Evolutionary conservation across 2,888 invertebrate species (phyloP).

Genomic region (Drosophila anomalata): DNA sequence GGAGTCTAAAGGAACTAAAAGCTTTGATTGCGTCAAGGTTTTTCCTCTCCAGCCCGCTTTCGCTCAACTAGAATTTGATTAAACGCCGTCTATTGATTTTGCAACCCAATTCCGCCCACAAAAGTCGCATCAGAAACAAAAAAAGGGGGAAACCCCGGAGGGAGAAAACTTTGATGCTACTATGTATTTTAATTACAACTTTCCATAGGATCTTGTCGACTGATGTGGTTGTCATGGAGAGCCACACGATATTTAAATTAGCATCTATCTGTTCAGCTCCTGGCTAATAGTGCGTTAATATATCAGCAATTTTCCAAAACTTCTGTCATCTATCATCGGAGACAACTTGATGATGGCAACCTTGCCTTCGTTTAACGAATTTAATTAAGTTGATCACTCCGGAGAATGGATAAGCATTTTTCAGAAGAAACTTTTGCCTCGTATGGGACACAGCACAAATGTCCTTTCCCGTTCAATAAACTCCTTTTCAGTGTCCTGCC

Average conservation of each 20-base stretch:
- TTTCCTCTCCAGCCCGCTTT: conserved; percentile 37
- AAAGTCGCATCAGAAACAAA: conserved; percentile 36
- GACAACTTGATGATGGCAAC: conserved; percentile 47
- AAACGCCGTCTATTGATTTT: conserved; percentile 69
- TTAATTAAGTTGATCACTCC: conserved; percentile 74
- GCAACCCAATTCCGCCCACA: conserved; percentile 48
- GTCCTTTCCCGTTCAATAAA: conserved; percentile 24
- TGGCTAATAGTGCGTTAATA: conserved; percentile 46
- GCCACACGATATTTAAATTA: conserved; percentile 68
- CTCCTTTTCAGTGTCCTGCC: conserved; percentile 11
- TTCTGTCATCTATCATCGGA: conserved; percentile 40
- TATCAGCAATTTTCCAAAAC: conserved; percentile 29
- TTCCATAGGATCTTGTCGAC: conserved; percentile 19
- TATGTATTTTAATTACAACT: conserved; percentile 69
- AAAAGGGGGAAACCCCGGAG: conserved; percentile 10
- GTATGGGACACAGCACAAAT: conserved; percentile 36
- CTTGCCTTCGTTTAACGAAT: conserved; percentile 63
- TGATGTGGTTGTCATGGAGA: conserved; percentile 41
- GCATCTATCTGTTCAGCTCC: conserved; percentile 44
- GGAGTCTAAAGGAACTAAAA: conserved; percentile 20
- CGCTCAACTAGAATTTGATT: conserved; percentile 62
- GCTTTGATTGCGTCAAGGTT: conserved; percentile 61
- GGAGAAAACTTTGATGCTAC: conserved; percentile 50
- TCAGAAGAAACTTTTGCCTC: conserved; percentile 46
- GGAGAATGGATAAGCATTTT: conserved; percentile 62